Evolutionary conservation across 30 jellyfish, hydroid and myxozoan species (phyloP).

Genomic region (Catostylus mosaicus): DNA sequence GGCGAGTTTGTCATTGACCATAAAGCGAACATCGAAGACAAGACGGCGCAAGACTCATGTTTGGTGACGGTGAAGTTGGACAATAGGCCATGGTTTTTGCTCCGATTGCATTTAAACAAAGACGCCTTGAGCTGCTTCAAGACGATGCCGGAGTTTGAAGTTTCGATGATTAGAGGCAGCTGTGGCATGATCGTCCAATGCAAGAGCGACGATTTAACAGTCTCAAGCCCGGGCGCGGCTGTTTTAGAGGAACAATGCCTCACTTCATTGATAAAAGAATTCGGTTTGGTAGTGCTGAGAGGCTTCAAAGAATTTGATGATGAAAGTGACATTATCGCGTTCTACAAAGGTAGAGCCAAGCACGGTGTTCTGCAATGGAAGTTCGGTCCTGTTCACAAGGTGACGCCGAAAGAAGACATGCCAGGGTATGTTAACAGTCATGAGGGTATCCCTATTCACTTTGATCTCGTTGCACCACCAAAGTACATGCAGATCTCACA

Average conservation of each 20-base stretch:
- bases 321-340: conserved; percentile 22
- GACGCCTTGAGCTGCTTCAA: neutral
- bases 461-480: conserved; percentile 58
- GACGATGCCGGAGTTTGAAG: neutral
- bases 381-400: conserved; percentile 52
- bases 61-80: conserved; percentile 19
- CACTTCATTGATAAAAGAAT: conserved; percentile 38
- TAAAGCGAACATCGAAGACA: neutral
- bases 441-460: conserved; percentile 62
- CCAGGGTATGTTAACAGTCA: conserved; percentile 51
- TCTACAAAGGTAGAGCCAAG: conserved; percentile 4
- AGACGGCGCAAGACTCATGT: neutral
- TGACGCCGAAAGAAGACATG: conserved; percentile 40
- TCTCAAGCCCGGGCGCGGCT: neutral
- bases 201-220: neutral
- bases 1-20: conserved; percentile 48
- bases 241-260: conserved; percentile 5
- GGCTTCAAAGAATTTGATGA: conserved; percentile 40
- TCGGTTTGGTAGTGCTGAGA: conserved; percentile 56
- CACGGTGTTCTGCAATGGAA: conserved; percentile 55
- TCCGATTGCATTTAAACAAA: conserved; percentile 6
- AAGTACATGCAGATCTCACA: conserved; percentile 56
- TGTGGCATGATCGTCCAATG: conserved; percentile 47
- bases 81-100: conserved; percentile 29
- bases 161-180: conserved; percentile 19